Evolutionary conservation across 2,888 invertebrate genomes (phyloP).

Genomic region (Steinernema scapterisci): DNA sequence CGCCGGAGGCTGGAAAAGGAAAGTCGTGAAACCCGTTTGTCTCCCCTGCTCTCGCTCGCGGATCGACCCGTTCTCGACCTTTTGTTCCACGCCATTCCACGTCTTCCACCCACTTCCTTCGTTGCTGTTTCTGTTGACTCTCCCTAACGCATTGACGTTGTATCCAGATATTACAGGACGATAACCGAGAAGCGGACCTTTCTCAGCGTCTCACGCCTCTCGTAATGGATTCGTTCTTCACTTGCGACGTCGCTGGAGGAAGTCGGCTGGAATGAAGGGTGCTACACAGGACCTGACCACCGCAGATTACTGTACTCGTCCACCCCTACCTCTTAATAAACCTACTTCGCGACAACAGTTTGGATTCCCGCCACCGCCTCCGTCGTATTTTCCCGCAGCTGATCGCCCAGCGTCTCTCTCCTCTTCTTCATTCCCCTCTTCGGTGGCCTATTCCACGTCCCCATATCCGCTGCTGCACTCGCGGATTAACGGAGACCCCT

Average conservation of each 20-base stretch:
- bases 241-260: background rate
- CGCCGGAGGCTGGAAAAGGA: background rate
- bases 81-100: slow-evolving; percentile 7
- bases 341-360: background rate
- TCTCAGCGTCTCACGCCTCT: background rate
- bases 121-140: too few relatives aligned
- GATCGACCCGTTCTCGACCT: slow-evolving; percentile 8
- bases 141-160: background rate
- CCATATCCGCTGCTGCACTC: slow-evolving; percentile 9
- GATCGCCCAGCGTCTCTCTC: too few relatives aligned
- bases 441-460: slow-evolving; percentile 2
- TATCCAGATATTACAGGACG: slow-evolving; percentile 27
- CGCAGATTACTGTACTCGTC: background rate
- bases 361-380: background rate
- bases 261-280: slow-evolving; percentile 17
- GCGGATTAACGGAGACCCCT: background rate
- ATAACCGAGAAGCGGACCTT: background rate
- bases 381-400: background rate
- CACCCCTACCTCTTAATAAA: background rate
- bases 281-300: background rate
- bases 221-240: slow-evolving; percentile 12
- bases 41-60: background rate
- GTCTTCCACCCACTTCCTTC: background rate
- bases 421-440: background rate
- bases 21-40: slow-evolving; percentile 25